Evolutionary conservation across 2,888 invertebrate species (phyloP).

Genomic region (Pristionchus maxplancki): DNA sequence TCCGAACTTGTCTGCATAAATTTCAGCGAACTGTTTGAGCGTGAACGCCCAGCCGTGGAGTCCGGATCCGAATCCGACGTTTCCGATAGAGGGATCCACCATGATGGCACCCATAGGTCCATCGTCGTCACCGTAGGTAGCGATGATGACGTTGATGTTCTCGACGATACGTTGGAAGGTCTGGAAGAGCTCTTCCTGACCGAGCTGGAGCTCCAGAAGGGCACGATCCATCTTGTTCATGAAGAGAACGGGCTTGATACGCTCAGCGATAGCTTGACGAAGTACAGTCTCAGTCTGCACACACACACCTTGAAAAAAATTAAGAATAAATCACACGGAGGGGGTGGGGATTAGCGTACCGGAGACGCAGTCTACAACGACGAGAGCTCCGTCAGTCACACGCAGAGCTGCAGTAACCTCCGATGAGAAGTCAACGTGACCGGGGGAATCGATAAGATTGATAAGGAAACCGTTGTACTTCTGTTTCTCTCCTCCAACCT

Average conservation of each 20-base stretch:
- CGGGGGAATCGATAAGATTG: slow-evolving; percentile 99
- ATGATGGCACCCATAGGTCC: slow-evolving; percentile 99
- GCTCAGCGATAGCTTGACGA: slow-evolving; percentile 99
- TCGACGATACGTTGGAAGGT: slow-evolving; percentile 97
- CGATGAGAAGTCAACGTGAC: slow-evolving; percentile 98
- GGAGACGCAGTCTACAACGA: slow-evolving; percentile 99
- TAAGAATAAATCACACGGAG: not conserved
- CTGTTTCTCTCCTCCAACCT: slow-evolving; percentile 84
- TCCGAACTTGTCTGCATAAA: slow-evolving; percentile 99
- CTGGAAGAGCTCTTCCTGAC: slow-evolving; percentile 96
- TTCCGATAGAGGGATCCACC: slow-evolving; percentile 97
- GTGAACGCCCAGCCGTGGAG: slow-evolving; percentile 99
- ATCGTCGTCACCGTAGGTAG: slow-evolving; percentile 96
- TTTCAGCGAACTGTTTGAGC: slow-evolving; percentile 98
- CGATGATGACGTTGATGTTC: slow-evolving; percentile 99
- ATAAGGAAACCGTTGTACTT: slow-evolving; percentile 94
- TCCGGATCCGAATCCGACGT: slow-evolving; percentile 99
- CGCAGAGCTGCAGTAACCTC: slow-evolving; percentile 99
- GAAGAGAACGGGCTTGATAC: slow-evolving; percentile 99
- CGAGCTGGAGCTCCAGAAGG: slow-evolving; percentile 94
- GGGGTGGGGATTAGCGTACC: slow-evolving; percentile 81
- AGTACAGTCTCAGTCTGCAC: slow-evolving; percentile 99
- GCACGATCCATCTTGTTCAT: slow-evolving; percentile 99
- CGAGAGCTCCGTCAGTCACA: slow-evolving; percentile 99
- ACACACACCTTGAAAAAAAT: slow-evolving; percentile 89